Base-by-base conservation (phyloP, 2,888 invertebrate species). In the Pilophorus perplexus region DNA sequence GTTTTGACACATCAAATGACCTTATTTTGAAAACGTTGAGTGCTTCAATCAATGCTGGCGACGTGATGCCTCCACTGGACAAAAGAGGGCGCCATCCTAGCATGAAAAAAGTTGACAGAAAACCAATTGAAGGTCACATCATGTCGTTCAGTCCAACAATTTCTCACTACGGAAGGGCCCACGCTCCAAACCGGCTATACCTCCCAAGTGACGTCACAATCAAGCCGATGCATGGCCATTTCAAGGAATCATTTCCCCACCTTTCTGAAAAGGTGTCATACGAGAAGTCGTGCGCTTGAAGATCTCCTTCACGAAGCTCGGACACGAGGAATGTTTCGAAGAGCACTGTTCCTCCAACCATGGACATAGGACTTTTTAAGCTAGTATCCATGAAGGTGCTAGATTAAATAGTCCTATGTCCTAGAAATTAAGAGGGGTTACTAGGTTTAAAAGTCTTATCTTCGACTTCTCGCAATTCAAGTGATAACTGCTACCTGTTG, bases 241-340 rank as follows among this genome's bases (percentile, higher is more conserved):
- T 69, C 44, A 27, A 65, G 40, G 23, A 65, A 42, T 68, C 67
- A 64, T 55, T 62, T 59, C 64, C 71, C 25, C 25, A 69, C 33
- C 22, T 22, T 20, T 64, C 67, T 18, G 10, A 50, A 16, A 12
- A 71, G 57, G 71, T 71, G 42, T 42, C 66, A 16, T 71, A 71
- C 55, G 50, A 23, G 23, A 54, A 28, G 28, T 52, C 44, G 65
- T 68, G 8, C 69, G 64, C 38, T 52, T 68, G 64, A 68, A 68
- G 62, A 71, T 71, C 44, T 71, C 68, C 44, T 72, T 71, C 48
- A 67, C 72, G 16, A 62, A 64, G 40, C 55, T 72, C 20, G 71
- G 71, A 5, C 67, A 71, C 42, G 70, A 72, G 64, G 72, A 72
- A 46, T 72, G 71, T 57, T 69, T 72, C 62, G 71, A 71, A 67